Base-by-base conservation (phyloP, 2,797 vertebrate genomes). In the Takifugu ocellatus region DNA sequence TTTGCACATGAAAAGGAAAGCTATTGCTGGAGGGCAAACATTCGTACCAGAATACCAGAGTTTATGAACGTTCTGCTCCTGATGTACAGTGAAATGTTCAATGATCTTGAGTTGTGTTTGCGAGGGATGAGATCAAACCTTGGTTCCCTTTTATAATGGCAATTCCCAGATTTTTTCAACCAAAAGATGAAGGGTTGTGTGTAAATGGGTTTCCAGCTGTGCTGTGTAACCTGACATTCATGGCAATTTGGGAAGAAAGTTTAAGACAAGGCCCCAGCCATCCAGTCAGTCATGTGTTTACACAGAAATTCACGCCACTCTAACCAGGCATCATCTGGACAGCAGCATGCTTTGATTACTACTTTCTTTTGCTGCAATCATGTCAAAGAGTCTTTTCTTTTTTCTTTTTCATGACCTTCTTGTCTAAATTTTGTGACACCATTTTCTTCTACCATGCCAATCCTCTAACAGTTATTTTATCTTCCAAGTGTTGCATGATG, bases 241-340 rank as follows among this genome's bases (percentile, higher is more conserved):
- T 79, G 78, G 75, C 84, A 82, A 87, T 82, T 77, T 77, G 74
- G 80, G 86, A 87, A 93, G 88, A 89, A 90, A 90, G 88, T 88
- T 87, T 88, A 92, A 89, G 91, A 86, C 87, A 93, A 92, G 92
- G 83, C 90, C 86, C 90, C 92, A 91, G 75, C 90, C 96, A 96
- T 95, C 93, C 91, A 91, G 56, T 39, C 36, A 39, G 36, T 92
- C 93, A 93, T 90, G 83, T 91, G 89, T 93, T 95, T 94, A 96
- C 94, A 95, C 94, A 96, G 95, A 98, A 97, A 96, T 95, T 95
- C 93, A 95, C 89, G 68, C 85, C 91, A 94, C 92, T 88, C 93
- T 90, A 91, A 93, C 93, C 90, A 87, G 84, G 87, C 93, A 94
- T 94, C 87, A 68, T 53, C 89, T 91, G 88, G 76, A 92, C 88